These are phyloP conservation scores for Callimorpha dominula DNA, from an alignment of 2,888 invertebrate species.

Conservation along the genomic window DNA sequence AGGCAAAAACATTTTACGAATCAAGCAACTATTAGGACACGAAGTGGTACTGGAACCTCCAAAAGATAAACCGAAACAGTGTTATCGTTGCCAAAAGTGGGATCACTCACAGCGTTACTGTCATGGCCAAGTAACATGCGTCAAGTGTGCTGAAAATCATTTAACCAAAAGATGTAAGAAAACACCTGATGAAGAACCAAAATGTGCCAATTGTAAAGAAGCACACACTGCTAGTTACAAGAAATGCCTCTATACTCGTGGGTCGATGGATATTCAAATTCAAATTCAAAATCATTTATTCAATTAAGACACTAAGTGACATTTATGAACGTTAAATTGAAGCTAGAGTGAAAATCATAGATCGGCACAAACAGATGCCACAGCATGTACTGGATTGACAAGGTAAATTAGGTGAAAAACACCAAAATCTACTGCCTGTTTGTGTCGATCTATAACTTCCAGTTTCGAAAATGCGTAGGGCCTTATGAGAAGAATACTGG, in stretches of 20 bases:
- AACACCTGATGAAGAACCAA: constrained; percentile 55
- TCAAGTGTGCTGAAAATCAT: constrained; percentile 76
- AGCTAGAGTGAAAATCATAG: too few species aligned
- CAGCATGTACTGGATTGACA: too few species aligned
- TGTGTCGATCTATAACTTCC: too few species aligned
- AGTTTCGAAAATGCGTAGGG: too few species aligned
- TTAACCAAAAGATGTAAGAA: constrained; percentile 63
- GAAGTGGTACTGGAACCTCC: constrained; percentile 68
- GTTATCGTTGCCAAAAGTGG: constrained; percentile 76
- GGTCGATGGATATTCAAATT: too few species aligned
- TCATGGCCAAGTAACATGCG: constrained; percentile 66
- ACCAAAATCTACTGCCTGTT: too few species aligned
- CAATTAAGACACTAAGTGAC: too few species aligned
- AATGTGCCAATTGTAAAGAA: constrained; percentile 71
- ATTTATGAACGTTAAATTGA: too few species aligned
- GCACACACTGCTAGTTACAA: constrained; percentile 69
- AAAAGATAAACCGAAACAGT: constrained; percentile 63
- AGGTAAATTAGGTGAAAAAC: too few species aligned
- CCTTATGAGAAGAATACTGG: too few species aligned
- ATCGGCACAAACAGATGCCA: too few species aligned
- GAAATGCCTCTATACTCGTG: constrained; percentile 59
- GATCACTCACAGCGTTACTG: constrained; percentile 76
- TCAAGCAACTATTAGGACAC: constrained; percentile 59
- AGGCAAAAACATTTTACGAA: constrained; percentile 58
- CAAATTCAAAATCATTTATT: too few species aligned